phyloP scores from a whole-genome alignment of 2,888 invertebrate genomes.

The Xanthostigma xanthostigma region DNA sequence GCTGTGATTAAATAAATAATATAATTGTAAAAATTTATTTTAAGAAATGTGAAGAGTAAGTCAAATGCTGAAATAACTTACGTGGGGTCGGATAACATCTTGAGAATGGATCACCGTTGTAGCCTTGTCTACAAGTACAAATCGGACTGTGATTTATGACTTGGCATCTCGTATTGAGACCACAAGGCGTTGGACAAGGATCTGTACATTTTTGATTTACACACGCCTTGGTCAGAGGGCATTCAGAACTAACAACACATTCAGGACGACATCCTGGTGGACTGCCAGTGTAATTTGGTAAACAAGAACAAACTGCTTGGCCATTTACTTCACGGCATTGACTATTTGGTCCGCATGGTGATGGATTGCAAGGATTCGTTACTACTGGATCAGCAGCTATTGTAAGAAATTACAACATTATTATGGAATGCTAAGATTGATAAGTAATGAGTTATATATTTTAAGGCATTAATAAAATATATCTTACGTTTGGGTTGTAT shows the following conservation, averaged over 20 bases:
- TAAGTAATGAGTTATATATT: background rate
- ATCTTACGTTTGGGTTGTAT: conserved; percentile 36
- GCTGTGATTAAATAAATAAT: conserved; percentile 15
- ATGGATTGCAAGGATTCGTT: conserved; percentile 51
- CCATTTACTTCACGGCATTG: conserved; percentile 40
- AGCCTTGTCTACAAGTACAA: conserved; percentile 52
- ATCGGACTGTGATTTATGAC: conserved; percentile 56
- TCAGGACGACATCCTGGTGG: conserved; percentile 43
- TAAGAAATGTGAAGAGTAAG: too few relatives aligned
- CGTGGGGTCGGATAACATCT: conserved; percentile 21
- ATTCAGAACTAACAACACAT: conserved; percentile 49
- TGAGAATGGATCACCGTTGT: conserved; percentile 46
- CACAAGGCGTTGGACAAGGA: conserved; percentile 56
- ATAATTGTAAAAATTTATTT: background rate
- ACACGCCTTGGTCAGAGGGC: conserved; percentile 47
- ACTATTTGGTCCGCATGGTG: conserved; percentile 65
- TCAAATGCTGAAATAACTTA: conserved; percentile 11
- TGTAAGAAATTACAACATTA: background rate
- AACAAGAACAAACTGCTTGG: conserved; percentile 27
- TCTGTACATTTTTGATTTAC: conserved; percentile 50
- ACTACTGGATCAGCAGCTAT: conserved; percentile 13
- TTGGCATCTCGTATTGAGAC: conserved; percentile 48
- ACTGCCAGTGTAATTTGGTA: conserved; percentile 21
- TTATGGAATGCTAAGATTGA: background rate
- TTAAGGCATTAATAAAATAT: background rate